Percentiles rank a stretch among this genome's conserved stretches.
Conservation (phyloP, 2,797 vertebrate species). For the Leptoclinus maculatus region DNA sequence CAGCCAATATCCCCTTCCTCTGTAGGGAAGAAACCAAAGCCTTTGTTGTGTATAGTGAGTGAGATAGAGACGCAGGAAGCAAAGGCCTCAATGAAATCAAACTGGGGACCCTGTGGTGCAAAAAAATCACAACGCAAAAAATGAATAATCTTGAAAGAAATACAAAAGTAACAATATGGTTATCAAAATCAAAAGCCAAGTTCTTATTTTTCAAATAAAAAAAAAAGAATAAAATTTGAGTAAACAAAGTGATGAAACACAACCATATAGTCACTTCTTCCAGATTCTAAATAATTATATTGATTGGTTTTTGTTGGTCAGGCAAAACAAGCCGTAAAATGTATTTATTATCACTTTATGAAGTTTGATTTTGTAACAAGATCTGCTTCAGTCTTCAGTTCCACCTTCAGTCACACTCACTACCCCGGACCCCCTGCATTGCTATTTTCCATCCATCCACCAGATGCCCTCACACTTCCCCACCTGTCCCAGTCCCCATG, state of each 20-base stretch:
- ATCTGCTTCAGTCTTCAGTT: not conserved
- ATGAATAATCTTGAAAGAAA: fast-evolving
- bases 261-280: not conserved
- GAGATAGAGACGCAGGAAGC: not conserved
- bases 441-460: constrained; percentile 1
- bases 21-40: not conserved
- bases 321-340: not conserved
- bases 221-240: not conserved
- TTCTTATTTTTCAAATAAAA: not conserved
- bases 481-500: not conserved
- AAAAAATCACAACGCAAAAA: too few species aligned
- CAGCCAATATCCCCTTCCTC: not conserved
- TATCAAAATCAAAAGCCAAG: not conserved
- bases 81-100: not conserved
- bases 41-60: not conserved
- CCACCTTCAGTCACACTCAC: not conserved
- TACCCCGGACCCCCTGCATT: not conserved
- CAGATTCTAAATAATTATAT: not conserved
- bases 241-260: not conserved
- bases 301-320: too few species aligned
- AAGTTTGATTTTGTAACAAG: not conserved
- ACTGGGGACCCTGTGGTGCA: not conserved
- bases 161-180: not conserved
- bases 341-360: not conserved
- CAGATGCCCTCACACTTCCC: not conserved